Base-by-base conservation (phyloP, 2,888 invertebrate genomes). In the Conops quadrifasciatus region DNA sequence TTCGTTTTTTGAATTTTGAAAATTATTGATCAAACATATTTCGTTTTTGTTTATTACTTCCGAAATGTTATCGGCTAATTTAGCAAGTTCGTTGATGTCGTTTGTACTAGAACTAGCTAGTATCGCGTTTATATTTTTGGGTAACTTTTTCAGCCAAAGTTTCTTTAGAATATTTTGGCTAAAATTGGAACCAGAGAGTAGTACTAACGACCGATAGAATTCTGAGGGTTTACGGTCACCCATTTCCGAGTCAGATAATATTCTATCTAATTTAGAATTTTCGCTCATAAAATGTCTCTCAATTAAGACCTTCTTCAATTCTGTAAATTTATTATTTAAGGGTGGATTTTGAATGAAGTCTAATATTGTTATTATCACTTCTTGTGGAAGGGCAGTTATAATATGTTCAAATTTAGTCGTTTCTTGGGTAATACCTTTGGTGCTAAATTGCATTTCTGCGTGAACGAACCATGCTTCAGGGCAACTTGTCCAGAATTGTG, bases 131-230 rank as follows among this genome's bases (percentile, higher is more conserved):
- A 53, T 5, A 16, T 19, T 53, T 53, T 7, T 53, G n/a, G 53
- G 53, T 53, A 53, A 53, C n/a, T 53, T 53, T 53, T n/a, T 53
- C 53, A 53, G 21, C 53, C 53, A 53, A 53, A 53, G 53, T 53
- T 53, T 53, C n/a, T n/a, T n/a, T 7, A 53, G 53, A 16, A 53
- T n/a, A n/a, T 53, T n/a, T 53, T 16, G 53, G n/a, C 21, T 19
- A n/a, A n/a, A n/a, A n/a, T n/a, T n/a, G n/a, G n/a, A n/a, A n/a
- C n/a, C n/a, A n/a, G n/a, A n/a, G n/a, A n/a, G n/a, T n/a, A n/a
- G n/a, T n/a, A n/a, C n/a, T n/a, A n/a, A n/a, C n/a, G n/a, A n/a
- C n/a, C n/a, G n/a, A n/a, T n/a, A n/a, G n/a, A n/a, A n/a, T n/a
- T n/a, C n/a, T n/a, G n/a, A n/a, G n/a, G n/a, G n/a, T 53, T n/a